Percentiles rank a stretch among this genome's conserved stretches.
Evolutionary conservation across 2,113 vertebrate genomes (phyloP).

Genomic region (Mus spicilegus): DNA sequence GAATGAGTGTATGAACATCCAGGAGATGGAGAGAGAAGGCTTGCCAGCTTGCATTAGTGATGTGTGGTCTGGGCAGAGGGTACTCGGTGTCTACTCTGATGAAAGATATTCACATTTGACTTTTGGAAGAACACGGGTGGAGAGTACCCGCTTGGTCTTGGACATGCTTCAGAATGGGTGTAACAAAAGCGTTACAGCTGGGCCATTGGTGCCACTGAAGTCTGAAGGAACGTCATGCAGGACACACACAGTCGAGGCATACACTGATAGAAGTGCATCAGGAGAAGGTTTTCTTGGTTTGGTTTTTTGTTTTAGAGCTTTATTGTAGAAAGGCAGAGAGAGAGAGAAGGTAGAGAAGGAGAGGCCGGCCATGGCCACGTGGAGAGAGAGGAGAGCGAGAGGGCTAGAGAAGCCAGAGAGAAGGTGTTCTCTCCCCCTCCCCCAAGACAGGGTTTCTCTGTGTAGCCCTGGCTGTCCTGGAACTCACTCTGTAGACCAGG

Average conservation of each 20-base stretch:
- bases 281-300: not conserved
- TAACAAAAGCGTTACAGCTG: not conserved
- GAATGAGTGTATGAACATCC: not conserved
- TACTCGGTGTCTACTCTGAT: not conserved
- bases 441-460: no score
- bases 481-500: no score
- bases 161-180: not conserved
- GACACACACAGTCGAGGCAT: not conserved
- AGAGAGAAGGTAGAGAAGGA: no score
- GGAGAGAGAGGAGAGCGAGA: no score
- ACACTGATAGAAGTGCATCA: not conserved
- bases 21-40: not conserved
- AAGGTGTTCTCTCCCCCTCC: not conserved
- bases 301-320: no score
- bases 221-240: not conserved
- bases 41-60: not conserved
- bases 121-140: not conserved
- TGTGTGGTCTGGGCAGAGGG: no score
- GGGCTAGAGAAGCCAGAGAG: no score
- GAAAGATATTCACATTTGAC: not conserved
- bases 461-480: no score
- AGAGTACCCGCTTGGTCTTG: not conserved
- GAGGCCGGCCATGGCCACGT: no score
- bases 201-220: no score
- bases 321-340: no score